Base-by-base conservation (phyloP, 2,797 vertebrate genomes). In the Steatocranus sp. region DNA sequence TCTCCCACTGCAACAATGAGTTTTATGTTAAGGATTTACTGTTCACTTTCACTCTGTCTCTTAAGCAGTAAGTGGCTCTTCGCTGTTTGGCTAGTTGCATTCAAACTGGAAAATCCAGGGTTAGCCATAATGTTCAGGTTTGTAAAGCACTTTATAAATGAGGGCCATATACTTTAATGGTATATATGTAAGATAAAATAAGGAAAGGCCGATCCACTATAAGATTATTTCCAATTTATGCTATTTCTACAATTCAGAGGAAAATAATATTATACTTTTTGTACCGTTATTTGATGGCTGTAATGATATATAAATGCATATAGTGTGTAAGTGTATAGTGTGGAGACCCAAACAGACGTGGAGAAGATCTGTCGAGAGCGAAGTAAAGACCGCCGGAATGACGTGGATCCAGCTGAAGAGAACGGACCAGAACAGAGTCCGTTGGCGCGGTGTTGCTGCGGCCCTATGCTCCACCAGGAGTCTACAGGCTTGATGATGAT, bases 81-180 rank as follows among this genome's bases (percentile, higher is more conserved):
- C 2, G 2, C 1, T 58, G 30, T 58, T 58, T 11, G 56, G 6
- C 17, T 34, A n/a, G 2, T 58, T 58, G 30, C 0, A 58, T 18
- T 58, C 30, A 58, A 58, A 58, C 0, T 2, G 2, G 56, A 58
- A 58, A 58, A 58, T 58, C 17, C 30, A n/a, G 30, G 6, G 56
- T 58, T 56, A 56, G 27, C 54, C 1, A 2, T 18, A 58, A 32
- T 7, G 54, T 34, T 34, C 30, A 11, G 56, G 56, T 61, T 61
- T 61, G 56, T 61, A 61, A 61, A 61, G 6, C 56, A 61, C 6
- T 0, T 61, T 61, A 61, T 61, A 61, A 61, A 61, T 61, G 56
- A 61, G 30, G 17, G 30, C 1, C 56, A 58, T 18, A 58, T 58
- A 58, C 30, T 58, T 34, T 32, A 58, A 58, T 58, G 17, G 6